These are phyloP conservation scores for Chlorodrepanis virens DNA, from an alignment of 2,113 vertebrate genomes.

Conservation along the genomic window DNA sequence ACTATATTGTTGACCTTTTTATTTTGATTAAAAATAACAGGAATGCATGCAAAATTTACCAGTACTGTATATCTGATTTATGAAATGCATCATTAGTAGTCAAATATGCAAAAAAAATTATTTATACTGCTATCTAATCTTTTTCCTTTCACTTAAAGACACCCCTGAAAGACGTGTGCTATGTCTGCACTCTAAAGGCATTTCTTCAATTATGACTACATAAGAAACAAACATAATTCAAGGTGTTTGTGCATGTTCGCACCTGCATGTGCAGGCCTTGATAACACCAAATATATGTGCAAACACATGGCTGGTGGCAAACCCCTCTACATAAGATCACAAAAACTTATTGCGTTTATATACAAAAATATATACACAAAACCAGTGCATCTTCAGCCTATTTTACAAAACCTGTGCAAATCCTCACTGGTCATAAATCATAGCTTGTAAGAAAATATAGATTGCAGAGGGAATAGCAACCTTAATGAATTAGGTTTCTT, in stretches of 20 bases:
- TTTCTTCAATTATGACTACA: neutral
- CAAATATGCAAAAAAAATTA: neutral
- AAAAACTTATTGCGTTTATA: neutral
- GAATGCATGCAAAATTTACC: neutral
- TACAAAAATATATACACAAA: neutral
- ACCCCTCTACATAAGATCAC: neutral
- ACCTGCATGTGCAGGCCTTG: neutral
- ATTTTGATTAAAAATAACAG: slow-evolving; percentile 1
- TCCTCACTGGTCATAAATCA: neutral
- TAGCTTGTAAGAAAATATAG: neutral
- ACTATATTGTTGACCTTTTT: neutral
- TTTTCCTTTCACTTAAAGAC: neutral
- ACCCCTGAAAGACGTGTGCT: neutral
- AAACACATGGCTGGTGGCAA: neutral
- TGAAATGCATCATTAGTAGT: neutral
- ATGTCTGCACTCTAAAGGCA: neutral
- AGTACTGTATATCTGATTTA: neutral
- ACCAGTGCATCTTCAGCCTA: neutral
- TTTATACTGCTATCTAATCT: neutral
- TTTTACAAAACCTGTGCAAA: neutral
- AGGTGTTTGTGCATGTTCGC: neutral
- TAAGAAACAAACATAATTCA: neutral
- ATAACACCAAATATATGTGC: neutral
- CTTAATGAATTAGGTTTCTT: neutral
- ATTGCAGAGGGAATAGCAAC: neutral